Evolutionary conservation across 2,113 vertebrate species (phyloP), one percentile per base, ranked within the genome.

Genomic region (Limanda limanda): DNA sequence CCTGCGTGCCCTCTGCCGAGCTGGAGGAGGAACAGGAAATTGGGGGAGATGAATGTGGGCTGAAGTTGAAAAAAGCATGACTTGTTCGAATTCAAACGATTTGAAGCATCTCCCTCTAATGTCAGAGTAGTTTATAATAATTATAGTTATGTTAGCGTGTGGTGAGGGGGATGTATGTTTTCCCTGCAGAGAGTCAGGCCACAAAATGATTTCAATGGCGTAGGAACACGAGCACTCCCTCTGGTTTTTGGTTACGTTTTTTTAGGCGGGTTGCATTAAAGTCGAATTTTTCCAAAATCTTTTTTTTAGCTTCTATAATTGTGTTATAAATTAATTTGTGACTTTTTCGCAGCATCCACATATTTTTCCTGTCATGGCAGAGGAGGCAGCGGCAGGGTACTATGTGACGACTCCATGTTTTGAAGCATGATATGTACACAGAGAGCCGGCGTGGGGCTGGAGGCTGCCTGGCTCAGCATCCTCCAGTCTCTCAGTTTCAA

Each of bases 1-100:
- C 71, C 68, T 83, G 79, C 67, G 63, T 78, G 81, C 91, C 94
- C 95, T 89, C 93, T 90, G 91, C 79, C 40, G 66, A 74, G 82
- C 78, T 63, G 74, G 81, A 74, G 61, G 71, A 84, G 71, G 71
- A 78, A 56, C 75, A 35, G 74, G 57, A 89, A 86, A 87, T 85
- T 82, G 77, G 81, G 73, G 69, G 54, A 88, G 82, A 91, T 84
- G n/a, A 85, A 91, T 54, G 35, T 55, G 52, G 66, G 31, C 42
- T 54, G 37, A 81, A 60, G 64, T 68, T 77, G n/a, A 68, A 13
- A 76, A 78, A 63, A 74, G 70, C 4, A 18, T 15, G 10, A 35
- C 15, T 23, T n/a, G 63, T 35, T 51, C 23, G 54, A 52, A 45
- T 65, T 56, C 27, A 68, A 67, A 59, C 24, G 70, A 79, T 78